Evolutionary conservation across 1,140 invertebrate genomes (phyloP), one percentile per base, ranked within the genome.

Genomic region (Drosophila simulans): DNA sequence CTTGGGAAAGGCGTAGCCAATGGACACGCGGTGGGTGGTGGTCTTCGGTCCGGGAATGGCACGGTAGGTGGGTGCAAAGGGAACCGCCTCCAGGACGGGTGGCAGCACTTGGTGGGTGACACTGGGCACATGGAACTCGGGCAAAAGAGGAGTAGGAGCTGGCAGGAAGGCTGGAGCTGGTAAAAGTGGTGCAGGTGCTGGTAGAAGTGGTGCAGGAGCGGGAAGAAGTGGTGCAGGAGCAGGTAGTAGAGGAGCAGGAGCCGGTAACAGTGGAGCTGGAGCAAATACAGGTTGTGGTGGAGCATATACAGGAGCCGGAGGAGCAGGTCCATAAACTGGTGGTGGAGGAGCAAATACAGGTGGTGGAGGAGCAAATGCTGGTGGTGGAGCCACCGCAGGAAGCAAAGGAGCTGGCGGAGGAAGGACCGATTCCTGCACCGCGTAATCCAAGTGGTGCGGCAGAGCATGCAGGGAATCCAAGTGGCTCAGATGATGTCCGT

Each of bases 1-100:
- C 51, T 82, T 86, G 43, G 91, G 91, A 17, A 90, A 91, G 0
- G 84, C 73, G 48, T 90, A 92, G 5, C 91, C 90, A 3, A 91
- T 55, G 22, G 90, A 90, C 0, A 92, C 90, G 1, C 81, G 82
- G 27, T 89, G 81, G 8, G 90, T 91, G 39, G 90, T 92, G 31
- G 78, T 89, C 45, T 91, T 92, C 3, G 91, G 84, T 5, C 91
- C 91, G 1, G 75, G 81, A 27, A 84, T 86, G 7, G 81, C 91
- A 5, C 91, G 88, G 15, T 91, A 92, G 39, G 59, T 86, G 53
- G 88, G 75, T 1, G 74, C 64, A 37, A 90, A 80, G 1, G 80
- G 80, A 5, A 78, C 56, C 5, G 91, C 72, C 49, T 91, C 90
- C 7, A 90, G 37, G 5, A 91, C 59, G 1, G 91, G 91, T 8